These are phyloP conservation scores for Phalacrocorax aristotelis DNA, from an alignment of 2,113 vertebrate genomes.

Conservation along the genomic window DNA sequence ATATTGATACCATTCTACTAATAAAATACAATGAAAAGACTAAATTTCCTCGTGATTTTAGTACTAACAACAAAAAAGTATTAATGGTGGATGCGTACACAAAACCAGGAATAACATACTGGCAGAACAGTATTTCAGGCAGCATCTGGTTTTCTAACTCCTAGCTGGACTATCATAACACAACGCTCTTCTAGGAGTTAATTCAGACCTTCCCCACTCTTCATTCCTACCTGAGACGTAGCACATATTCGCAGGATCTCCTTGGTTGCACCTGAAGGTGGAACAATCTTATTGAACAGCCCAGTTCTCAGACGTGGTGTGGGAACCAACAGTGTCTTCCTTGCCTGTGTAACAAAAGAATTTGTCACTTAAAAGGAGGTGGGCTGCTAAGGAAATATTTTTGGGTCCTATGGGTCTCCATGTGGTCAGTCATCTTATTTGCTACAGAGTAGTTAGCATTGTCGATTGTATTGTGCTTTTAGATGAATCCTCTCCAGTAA, in stretches of 20 bases:
- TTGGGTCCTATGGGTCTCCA: not conserved
- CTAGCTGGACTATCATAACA: not conserved
- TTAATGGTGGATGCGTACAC: not conserved
- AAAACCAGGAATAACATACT: not conserved
- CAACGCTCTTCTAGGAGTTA: accelerated
- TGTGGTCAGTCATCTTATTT: not conserved
- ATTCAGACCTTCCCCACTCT: not conserved
- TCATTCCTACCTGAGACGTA: conserved; percentile 82
- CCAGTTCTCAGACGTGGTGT: conserved; percentile 89
- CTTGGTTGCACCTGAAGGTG: conserved; percentile 83
- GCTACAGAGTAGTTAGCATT: accelerated
- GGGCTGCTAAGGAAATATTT: not conserved
- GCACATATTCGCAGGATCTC: conserved; percentile 84
- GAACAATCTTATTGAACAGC: conserved; percentile 88
- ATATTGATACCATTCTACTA: not conserved
- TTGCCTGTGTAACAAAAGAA: conserved; percentile 74
- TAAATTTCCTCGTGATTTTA: not conserved
- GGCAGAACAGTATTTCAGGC: not conserved
- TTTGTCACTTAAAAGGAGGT: not conserved
- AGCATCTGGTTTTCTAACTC: not conserved
- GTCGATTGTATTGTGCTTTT: not conserved
- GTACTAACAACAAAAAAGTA: not conserved
- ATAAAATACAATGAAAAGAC: not conserved
- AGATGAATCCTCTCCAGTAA: not conserved
- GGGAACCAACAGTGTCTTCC: conserved; percentile 90